phyloP scores from a whole-genome alignment of 2,797 vertebrate species.

The Ambastaia sidthimunki region DNA sequence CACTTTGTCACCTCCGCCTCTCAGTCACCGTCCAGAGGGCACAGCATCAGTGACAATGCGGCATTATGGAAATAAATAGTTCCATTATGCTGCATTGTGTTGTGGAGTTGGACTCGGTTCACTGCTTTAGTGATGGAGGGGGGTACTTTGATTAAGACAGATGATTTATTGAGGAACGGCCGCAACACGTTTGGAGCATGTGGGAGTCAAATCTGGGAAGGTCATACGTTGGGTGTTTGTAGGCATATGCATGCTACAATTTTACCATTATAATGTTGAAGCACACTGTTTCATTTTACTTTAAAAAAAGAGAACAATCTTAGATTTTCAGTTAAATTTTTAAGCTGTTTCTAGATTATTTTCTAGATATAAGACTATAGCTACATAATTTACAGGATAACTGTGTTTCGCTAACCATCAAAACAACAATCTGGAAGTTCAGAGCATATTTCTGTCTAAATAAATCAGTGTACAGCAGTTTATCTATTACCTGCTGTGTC shows the following conservation, averaged over 20 bases:
- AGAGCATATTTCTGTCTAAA: neutral
- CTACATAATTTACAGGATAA: too few relatives aligned
- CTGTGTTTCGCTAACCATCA: too few relatives aligned
- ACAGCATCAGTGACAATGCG: slow-evolving; percentile 66
- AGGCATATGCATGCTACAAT: neutral
- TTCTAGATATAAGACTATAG: too few relatives aligned
- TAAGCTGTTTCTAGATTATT: too few relatives aligned
- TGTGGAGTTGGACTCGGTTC: slow-evolving; percentile 63
- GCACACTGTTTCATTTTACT: neutral
- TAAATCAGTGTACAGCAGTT: neutral
- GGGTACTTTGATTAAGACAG: slow-evolving; percentile 72
- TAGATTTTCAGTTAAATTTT: neutral
- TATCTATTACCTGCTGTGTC: neutral
- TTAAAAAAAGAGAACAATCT: neutral
- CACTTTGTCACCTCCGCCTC: slow-evolving; percentile 57
- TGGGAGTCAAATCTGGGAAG: slow-evolving; percentile 57
- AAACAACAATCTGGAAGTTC: neutral
- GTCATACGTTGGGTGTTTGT: slow-evolving; percentile 53
- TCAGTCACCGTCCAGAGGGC: slow-evolving; percentile 25
- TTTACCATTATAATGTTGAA: neutral
- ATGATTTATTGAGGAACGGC: slow-evolving; percentile 75
- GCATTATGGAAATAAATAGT: slow-evolving; percentile 81
- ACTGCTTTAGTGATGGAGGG: slow-evolving; percentile 71
- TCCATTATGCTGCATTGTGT: slow-evolving; percentile 78
- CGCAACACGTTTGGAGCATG: slow-evolving; percentile 61